phyloP scores from a whole-genome alignment of 2,113 vertebrate species.

The Acanthochromis polyacanthus region DNA sequence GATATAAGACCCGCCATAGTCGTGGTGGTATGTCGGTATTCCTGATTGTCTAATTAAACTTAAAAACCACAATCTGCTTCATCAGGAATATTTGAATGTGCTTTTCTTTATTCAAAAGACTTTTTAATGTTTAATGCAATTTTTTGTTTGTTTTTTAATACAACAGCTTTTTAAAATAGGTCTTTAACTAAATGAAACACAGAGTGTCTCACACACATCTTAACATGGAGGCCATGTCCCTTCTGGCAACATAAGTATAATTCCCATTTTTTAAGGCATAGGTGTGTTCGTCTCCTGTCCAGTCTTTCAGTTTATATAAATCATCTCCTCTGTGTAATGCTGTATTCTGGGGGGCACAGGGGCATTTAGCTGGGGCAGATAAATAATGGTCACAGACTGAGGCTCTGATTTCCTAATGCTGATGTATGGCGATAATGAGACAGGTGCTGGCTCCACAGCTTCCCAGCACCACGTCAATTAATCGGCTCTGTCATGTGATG shows the following conservation, averaged over 20 bases:
- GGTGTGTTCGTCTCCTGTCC: background rate
- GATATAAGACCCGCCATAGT: too few relatives aligned
- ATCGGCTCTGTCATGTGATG: slow-evolving; percentile 56
- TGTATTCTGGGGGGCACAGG: background rate
- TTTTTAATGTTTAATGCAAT: too few relatives aligned
- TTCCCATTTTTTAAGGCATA: background rate
- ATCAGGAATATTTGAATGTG: too few relatives aligned
- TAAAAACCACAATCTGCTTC: too few relatives aligned
- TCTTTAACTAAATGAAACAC: too few relatives aligned
- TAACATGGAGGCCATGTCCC: too few relatives aligned
- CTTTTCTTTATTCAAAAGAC: too few relatives aligned
- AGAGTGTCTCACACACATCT: too few relatives aligned
- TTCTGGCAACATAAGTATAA: background rate
- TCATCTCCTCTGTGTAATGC: background rate
- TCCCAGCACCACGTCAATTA: slow-evolving; percentile 50
- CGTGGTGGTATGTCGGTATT: too few relatives aligned
- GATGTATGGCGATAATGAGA: slow-evolving; percentile 59
- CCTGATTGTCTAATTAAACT: too few relatives aligned
- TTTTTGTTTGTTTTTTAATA: too few relatives aligned
- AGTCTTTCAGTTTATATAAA: background rate
- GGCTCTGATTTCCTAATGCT: slow-evolving; percentile 57
- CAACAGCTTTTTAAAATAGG: too few relatives aligned
- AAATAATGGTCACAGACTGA: slow-evolving; percentile 51
- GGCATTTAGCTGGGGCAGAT: slow-evolving; percentile 56
- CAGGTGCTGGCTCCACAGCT: slow-evolving; percentile 65